A percentile compares a stretch with the other conserved stretches of the same genome.
These are phyloP conservation scores for Holocentrus rufus DNA, from an alignment of 2,797 vertebrate species.

Conservation along the genomic window DNA sequence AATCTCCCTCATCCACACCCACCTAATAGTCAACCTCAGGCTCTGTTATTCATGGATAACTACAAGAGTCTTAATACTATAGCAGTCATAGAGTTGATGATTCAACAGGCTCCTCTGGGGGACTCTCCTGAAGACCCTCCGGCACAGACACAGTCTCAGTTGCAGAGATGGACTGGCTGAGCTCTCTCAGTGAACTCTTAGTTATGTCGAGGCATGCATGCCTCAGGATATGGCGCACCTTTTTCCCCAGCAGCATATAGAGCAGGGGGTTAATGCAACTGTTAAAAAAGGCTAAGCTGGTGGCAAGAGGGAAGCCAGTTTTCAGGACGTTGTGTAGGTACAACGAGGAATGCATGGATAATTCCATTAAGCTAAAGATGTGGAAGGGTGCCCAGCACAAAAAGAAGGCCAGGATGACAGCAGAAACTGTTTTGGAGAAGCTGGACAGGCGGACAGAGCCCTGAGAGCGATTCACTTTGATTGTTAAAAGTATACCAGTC, in stretches of 20 bases:
- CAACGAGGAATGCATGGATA: constrained; percentile 83
- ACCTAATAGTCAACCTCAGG: constrained; percentile 30
- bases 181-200: constrained; percentile 89
- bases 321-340: constrained; percentile 80
- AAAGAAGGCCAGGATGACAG: constrained; percentile 91
- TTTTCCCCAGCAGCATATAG: constrained; percentile 91
- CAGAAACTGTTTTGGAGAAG: constrained; percentile 90
- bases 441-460: constrained; percentile 81
- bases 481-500: constrained; percentile 86
- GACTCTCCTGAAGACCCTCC: constrained; percentile 36
- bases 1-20: constrained; percentile 29
- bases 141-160: constrained; percentile 81
- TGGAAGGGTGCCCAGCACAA: constrained; percentile 95
- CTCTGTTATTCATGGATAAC: constrained; percentile 25
- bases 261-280: constrained; percentile 96
- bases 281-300: constrained; percentile 93
- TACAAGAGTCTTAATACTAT: constrained; percentile 21
- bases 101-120: constrained; percentile 65
- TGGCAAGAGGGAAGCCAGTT: constrained; percentile 90
- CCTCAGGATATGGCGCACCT: constrained; percentile 85
- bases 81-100: constrained; percentile 70
- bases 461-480: constrained; percentile 80
- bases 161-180: constrained; percentile 87
- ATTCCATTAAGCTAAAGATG: constrained; percentile 91
- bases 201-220: constrained; percentile 86